Base-by-base conservation (phyloP, 2,113 vertebrate species). In the Hemiprocne comata region DNA sequence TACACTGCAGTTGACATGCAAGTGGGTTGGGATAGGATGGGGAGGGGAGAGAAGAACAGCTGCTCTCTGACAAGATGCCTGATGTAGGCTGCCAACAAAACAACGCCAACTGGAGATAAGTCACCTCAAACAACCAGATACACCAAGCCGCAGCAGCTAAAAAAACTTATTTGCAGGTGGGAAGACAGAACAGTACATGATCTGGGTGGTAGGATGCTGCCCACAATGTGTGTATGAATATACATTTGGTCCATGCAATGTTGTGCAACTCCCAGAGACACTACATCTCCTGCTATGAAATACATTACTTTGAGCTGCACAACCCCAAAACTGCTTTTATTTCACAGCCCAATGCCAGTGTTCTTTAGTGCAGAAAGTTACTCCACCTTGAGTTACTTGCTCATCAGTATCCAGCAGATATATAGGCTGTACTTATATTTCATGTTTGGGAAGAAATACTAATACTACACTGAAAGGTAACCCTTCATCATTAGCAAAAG, bases 11-110 rank as follows among this genome's bases (percentile, higher is more conserved):
- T 11, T 79, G 83, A 92, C 62, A 79, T 33, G 51, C 51, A 89
- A 89, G 90, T 92, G 65, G 69, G 88, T 17, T 89, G 57, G 38
- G 66, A 87, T 42, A 72, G 57, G 76, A 90, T 57, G 60, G 74
- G 40, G 83, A 89, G 33, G n/a, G 42, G 61, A 85, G 62, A 88
- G 40, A 81, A 89, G 80, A 94, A 93, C 76, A 95, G 90, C 66
- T 82, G 90, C 79, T 95, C 87, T 80, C 70, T 55, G 78, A 90
- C 81, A 96, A 89, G 88, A 82, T 83, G 93, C 79, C 75, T 91
- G 69, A 64, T 69, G 73, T 33, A 82, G 65, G 80, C 83, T 93
- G 85, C 92, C 91, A 95, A 95, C 54, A 96, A 88, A 95, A 76
- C 81, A 94, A 66, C 11, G 29, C 71, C 73, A 95, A 74, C 79